Percentiles rank a stretch among this genome's conserved stretches.
phyloP scores from a whole-genome alignment of 1,140 invertebrate genomes.

The Ceratosolen solmsi region DNA sequence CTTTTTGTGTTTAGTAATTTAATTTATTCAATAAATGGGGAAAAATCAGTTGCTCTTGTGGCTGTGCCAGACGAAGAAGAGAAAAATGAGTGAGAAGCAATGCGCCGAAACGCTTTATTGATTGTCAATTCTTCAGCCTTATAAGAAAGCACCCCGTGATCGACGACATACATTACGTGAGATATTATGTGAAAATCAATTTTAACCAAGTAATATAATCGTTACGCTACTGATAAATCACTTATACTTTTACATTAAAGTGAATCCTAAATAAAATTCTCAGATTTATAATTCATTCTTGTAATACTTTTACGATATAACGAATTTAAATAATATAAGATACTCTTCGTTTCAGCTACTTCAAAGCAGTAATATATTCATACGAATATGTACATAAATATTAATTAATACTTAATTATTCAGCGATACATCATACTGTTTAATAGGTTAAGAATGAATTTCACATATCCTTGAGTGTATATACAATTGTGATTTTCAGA shows the following conservation, averaged over 20 bases:
- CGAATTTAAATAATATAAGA: background rate
- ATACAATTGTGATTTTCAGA: constrained; percentile 39
- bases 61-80: constrained; percentile 63
- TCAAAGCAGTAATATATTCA: background rate
- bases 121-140: constrained; percentile 41
- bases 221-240: background rate
- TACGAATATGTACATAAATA: background rate
- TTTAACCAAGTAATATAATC: background rate
- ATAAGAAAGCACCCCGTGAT: constrained; percentile 23
- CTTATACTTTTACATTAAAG: too few species aligned
- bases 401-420: background rate
- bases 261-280: too few species aligned
- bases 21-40: constrained; percentile 67
- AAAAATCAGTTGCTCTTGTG: constrained; percentile 67
- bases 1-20: constrained; percentile 66
- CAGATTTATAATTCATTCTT: background rate
- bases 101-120: constrained; percentile 50
- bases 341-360: background rate
- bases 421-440: background rate
- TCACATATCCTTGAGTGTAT: constrained; percentile 29
- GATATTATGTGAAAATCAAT: constrained; percentile 15
- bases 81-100: constrained; percentile 57
- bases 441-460: constrained; percentile 18
- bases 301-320: background rate
- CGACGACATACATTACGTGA: background rate